Base-by-base conservation (phyloP, 2,888 invertebrate species). In the Perizoma flavofasciatum region DNA sequence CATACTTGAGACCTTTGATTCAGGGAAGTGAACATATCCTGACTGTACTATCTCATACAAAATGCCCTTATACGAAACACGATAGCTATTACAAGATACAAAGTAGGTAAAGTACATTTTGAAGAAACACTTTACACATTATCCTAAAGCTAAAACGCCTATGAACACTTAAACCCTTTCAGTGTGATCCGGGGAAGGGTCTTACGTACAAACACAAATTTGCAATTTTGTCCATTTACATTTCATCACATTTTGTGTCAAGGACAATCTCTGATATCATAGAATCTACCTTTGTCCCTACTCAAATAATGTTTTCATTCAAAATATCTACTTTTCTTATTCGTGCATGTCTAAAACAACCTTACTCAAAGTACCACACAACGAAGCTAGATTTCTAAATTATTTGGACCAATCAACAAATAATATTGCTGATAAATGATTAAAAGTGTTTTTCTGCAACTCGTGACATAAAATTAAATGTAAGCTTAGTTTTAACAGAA, bases 141-240 rank as follows among this genome's bases (percentile, higher is more conserved):
- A 76, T 69, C 63, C 70, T 65, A 66, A 75, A 73, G 72, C 74
- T 73, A 72, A 74, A 79, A 78, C 66, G 73, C 70, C 75, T 71
- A 68, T 71, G 70, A 78, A 74, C 73, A 78, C 76, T 77, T 77
- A 71, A 74, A 79, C 78, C 78, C 77, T 79, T 79, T 79, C 73
- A 75, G 61, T 63, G 70, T 59, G 73, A 74, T 73, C 74, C 73
- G 65, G 53, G 56, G 63, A 68, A 68, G 67, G 73, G 71, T 63
- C 69, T 61, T 58, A 67, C 70, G 70, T 61, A 66, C 65, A 69
- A 72, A 74, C 70, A 74, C 70, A 79, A 78, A 74, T 80, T 79
- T 65, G 72, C 73, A 79, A 77, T 78, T 77, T 78, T 73, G 70
- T 75, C 69, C 72, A 77, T 79, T 80, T 80, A 80, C 78, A 81